Percentiles rank a stretch among this genome's conserved stretches.
These are phyloP conservation scores for Synanthedon myopaeformis DNA, from an alignment of 2,888 invertebrate species.

Conservation along the genomic window DNA sequence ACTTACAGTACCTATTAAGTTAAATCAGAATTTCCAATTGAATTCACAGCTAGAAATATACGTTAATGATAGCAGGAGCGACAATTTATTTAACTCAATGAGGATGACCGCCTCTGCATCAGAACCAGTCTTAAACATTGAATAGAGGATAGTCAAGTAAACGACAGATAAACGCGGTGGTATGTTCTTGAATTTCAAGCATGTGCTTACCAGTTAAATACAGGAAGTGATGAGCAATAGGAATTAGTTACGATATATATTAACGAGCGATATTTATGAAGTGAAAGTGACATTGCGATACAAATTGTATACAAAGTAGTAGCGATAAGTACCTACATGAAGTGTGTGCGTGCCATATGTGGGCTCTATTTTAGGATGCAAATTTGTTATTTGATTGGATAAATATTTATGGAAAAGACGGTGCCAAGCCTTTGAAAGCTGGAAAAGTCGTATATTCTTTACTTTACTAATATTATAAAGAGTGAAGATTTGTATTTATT, in stretches of 20 bases:
- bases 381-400: too few species aligned
- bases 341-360: conserved; percentile 23
- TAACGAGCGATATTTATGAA: conserved; percentile 10
- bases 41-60: neutral
- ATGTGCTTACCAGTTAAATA: too few species aligned
- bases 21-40: neutral
- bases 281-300: conserved; percentile 63
- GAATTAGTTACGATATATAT: neutral
- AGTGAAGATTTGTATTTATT: too few species aligned
- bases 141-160: conserved; percentile 27
- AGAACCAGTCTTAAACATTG: conserved; percentile 23
- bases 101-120: conserved; percentile 49
- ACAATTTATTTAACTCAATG: conserved; percentile 30
- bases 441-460: too few species aligned
- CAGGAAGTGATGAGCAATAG: neutral
- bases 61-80: neutral
- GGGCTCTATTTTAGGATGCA: conserved; percentile 9
- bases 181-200: neutral
- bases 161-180: conserved; percentile 10
- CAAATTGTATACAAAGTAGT: conserved; percentile 12
- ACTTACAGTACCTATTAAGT: neutral
- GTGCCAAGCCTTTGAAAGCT: too few species aligned
- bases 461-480: too few species aligned
- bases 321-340: conserved; percentile 17
- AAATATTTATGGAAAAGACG: too few species aligned